These are phyloP conservation scores for Todiramphus saurophagus DNA, from an alignment of 2,113 vertebrate species.

Conservation along the genomic window DNA sequence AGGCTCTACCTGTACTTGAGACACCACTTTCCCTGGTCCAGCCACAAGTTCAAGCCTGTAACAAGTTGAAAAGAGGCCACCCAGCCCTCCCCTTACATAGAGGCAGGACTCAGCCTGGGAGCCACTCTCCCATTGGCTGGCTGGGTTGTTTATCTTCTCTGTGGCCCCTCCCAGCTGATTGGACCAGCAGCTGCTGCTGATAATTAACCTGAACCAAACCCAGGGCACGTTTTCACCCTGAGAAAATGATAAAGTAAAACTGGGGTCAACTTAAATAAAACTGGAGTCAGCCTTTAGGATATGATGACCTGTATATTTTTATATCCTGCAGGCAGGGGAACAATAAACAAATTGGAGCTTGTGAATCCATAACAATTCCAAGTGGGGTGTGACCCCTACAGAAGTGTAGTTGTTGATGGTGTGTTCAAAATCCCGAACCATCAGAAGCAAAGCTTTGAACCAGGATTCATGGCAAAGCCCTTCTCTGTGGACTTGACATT, in stretches of 20 bases:
- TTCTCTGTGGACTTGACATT: neutral
- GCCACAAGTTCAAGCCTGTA: too few relatives aligned
- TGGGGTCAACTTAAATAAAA: neutral
- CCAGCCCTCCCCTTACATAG: too few relatives aligned
- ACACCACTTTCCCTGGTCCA: too few relatives aligned
- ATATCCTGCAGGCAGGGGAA: neutral
- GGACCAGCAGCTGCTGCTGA: too few relatives aligned
- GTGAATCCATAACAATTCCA: neutral
- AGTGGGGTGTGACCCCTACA: neutral
- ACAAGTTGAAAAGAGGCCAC: too few relatives aligned
- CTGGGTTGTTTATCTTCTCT: too few relatives aligned
- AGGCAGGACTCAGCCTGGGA: too few relatives aligned
- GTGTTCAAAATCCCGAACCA: neutral
- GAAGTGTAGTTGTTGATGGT: neutral
- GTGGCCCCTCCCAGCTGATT: too few relatives aligned
- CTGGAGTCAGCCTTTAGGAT: neutral
- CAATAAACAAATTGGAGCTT: neutral
- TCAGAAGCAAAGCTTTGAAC: neutral
- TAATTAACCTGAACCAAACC: too few relatives aligned
- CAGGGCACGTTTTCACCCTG: neutral
- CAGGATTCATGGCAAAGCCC: neutral
- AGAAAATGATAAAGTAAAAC: neutral
- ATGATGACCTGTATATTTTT: neutral
- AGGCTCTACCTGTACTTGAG: too few relatives aligned
- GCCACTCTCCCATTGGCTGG: too few relatives aligned